Percentiles rank a stretch among this genome's conserved stretches.
These are phyloP conservation scores for Toxotes jaculatrix DNA, from an alignment of 2,113 vertebrate genomes.

Conservation along the genomic window DNA sequence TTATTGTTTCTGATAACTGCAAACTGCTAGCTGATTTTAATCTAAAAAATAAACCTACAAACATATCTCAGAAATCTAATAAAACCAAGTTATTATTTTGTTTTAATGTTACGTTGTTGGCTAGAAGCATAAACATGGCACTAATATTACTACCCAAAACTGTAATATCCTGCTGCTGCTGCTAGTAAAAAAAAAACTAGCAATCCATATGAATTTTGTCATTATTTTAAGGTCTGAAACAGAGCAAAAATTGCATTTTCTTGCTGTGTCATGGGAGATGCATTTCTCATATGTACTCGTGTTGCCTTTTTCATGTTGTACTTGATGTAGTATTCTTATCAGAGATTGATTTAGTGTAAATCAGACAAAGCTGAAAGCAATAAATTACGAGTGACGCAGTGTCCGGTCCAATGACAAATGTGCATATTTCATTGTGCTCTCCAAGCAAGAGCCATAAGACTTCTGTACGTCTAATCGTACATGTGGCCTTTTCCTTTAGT, in stretches of 20 bases:
- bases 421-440: constrained; percentile 75
- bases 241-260: constrained; percentile 26
- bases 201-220: constrained; percentile 25
- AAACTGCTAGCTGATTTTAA: neutral
- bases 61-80: constrained; percentile 25
- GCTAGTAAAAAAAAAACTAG: constrained; percentile 31
- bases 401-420: constrained; percentile 82
- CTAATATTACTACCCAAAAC: constrained; percentile 22
- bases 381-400: constrained; percentile 79
- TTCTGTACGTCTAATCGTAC: constrained; percentile 70
- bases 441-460: constrained; percentile 45
- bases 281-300: constrained; percentile 54
- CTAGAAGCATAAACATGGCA: constrained; percentile 30
- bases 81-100: constrained; percentile 19
- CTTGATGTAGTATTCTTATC: constrained; percentile 82
- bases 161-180: constrained; percentile 56
- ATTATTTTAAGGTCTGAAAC: constrained; percentile 56
- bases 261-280: constrained; percentile 28
- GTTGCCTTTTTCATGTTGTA: constrained; percentile 60
- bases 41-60: constrained; percentile 20
- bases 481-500: constrained; percentile 77
- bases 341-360: constrained; percentile 88
- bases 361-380: constrained; percentile 80
- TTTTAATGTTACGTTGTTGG: constrained; percentile 26
- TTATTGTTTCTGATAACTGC: neutral